A percentile compares a stretch with the other conserved stretches of the same genome.
Evolutionary conservation across 2,113 vertebrate genomes (phyloP).

Genomic region (Mormyrus lacerda): DNA sequence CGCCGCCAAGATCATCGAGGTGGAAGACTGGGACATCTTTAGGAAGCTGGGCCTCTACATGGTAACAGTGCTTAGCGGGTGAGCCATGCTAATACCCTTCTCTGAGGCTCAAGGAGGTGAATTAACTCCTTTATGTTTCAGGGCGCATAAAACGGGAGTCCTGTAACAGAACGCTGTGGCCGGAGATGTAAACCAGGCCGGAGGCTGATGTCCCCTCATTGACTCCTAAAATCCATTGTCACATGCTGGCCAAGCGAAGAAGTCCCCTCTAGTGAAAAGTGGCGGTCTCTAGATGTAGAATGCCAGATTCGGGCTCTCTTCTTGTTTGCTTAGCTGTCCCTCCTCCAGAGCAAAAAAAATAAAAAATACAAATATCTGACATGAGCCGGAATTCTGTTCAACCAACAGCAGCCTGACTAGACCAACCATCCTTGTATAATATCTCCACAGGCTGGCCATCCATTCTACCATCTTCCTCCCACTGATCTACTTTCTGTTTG

Average conservation of each 20-base stretch:
- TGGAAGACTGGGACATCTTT: constrained; percentile 98
- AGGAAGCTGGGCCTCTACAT: constrained; percentile 94
- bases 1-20: constrained; percentile 93
- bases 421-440: not conserved
- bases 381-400: not conserved
- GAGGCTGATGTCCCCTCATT: constrained; percentile 30
- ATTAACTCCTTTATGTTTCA: constrained; percentile 41
- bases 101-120: constrained; percentile 28
- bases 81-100: constrained; percentile 45
- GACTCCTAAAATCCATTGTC: constrained; percentile 44
- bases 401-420: not conserved
- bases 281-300: not conserved
- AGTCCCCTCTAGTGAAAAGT: not conserved
- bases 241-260: constrained; percentile 26
- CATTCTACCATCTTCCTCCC: constrained; percentile 79
- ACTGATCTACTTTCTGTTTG: constrained; percentile 80
- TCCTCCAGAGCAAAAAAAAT: not conserved
- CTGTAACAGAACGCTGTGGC: constrained; percentile 26
- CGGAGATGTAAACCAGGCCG: constrained; percentile 61
- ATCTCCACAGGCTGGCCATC: constrained; percentile 74
- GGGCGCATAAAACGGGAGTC: not conserved
- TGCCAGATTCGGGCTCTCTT: not conserved
- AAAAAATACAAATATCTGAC: not conserved
- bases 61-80: constrained; percentile 95
- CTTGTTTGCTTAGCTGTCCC: not conserved